A percentile compares a stretch with the other conserved stretches of the same genome.
Conservation (phyloP, 2,888 invertebrate species). For the Phrixothrix hirtus region DNA sequence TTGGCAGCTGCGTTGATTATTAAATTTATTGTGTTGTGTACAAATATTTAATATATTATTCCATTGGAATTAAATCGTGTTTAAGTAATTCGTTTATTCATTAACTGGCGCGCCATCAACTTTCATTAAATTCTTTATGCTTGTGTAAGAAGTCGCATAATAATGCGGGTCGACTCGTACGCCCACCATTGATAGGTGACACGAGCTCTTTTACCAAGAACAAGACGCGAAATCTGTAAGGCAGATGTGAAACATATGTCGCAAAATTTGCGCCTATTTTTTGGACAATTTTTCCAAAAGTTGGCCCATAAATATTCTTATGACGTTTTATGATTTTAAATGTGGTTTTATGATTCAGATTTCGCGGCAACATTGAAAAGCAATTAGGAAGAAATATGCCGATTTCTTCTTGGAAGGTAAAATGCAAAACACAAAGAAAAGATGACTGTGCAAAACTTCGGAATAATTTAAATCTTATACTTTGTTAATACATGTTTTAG, state of each 20-base stretch:
- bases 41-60: slow-evolving; percentile 22
- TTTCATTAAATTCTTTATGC: slow-evolving; percentile 21
- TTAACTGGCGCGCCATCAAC: slow-evolving; percentile 32
- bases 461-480: too few relatives aligned
- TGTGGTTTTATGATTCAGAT: not conserved
- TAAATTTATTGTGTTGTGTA: slow-evolving; percentile 23
- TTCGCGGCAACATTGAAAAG: not conserved
- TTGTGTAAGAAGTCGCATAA: slow-evolving; percentile 28
- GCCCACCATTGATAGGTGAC: slow-evolving; percentile 40
- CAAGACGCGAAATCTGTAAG: slow-evolving; percentile 32
- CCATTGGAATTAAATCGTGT: slow-evolving; percentile 18
- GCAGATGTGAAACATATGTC: slow-evolving; percentile 36
- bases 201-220: slow-evolving; percentile 34
- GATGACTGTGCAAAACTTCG: too few relatives aligned
- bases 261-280: slow-evolving; percentile 19
- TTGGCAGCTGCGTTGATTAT: slow-evolving; percentile 28
- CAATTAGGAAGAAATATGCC: not conserved
- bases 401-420: not conserved
- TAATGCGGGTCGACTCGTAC: slow-evolving; percentile 35
- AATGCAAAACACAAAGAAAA: too few relatives aligned
- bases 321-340: not conserved
- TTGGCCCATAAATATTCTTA: not conserved
- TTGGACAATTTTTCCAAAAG: too few relatives aligned
- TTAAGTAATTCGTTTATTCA: slow-evolving; percentile 29
- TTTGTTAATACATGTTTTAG: too few relatives aligned